These are phyloP conservation scores for Hypolimnas misippus DNA, from an alignment of 2,888 invertebrate species.

Conservation along the genomic window DNA sequence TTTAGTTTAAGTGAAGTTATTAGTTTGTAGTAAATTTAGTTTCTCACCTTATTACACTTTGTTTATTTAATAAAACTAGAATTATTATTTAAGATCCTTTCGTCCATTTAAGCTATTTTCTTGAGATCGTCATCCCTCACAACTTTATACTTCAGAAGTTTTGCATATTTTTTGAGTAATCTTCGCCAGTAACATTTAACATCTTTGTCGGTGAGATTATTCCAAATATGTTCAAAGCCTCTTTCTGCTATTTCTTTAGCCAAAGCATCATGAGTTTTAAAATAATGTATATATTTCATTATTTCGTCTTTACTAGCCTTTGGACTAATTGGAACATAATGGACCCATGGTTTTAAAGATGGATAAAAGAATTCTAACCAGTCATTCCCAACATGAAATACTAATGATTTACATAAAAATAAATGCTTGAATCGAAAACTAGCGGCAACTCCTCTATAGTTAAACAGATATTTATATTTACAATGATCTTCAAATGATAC, in stretches of 20 bases:
- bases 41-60: constrained; percentile 11
- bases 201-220: constrained; percentile 92
- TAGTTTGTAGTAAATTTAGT: constrained; percentile 34
- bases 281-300: constrained; percentile 89
- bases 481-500: constrained; percentile 96
- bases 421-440: constrained; percentile 98
- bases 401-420: constrained; percentile 95
- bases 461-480: constrained; percentile 96
- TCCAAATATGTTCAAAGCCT: constrained; percentile 93
- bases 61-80: background rate
- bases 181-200: constrained; percentile 94
- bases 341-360: constrained; percentile 96
- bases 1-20: constrained; percentile 36
- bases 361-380: constrained; percentile 98
- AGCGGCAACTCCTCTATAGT: constrained; percentile 98
- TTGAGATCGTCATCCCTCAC: constrained; percentile 84
- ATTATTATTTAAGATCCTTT: background rate
- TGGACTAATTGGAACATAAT: constrained; percentile 93
- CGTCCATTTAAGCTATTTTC: constrained; percentile 58
- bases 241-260: constrained; percentile 91
- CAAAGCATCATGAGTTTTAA: constrained; percentile 88
- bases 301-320: constrained; percentile 87
- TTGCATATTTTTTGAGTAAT: constrained; percentile 89
- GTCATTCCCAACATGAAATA: constrained; percentile 96
- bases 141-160: constrained; percentile 88